Conservation (phyloP, 2,888 invertebrate genomes). For the Flexamia atlantica region DNA sequence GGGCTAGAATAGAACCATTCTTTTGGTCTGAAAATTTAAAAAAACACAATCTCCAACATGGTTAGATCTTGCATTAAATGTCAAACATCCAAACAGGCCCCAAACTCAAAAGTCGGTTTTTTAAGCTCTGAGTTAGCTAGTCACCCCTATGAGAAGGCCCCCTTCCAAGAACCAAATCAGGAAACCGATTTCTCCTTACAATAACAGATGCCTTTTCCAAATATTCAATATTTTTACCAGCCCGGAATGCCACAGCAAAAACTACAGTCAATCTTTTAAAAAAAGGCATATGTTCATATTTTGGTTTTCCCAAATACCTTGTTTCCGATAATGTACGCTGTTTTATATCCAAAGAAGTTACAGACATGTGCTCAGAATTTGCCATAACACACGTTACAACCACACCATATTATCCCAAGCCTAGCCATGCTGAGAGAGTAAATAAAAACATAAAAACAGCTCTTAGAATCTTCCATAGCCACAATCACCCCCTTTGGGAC, state of each 20-base stretch:
- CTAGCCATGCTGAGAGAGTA: constrained; percentile 27
- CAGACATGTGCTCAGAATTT: constrained; percentile 15
- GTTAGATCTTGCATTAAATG: constrained; percentile 3
- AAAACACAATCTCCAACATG: not conserved
- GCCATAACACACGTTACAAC: constrained; percentile 42
- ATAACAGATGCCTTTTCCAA: constrained; percentile 44
- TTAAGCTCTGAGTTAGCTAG: not conserved
- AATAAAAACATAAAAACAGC: constrained; percentile 48
- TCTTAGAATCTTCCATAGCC: constrained; percentile 42
- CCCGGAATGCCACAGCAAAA: not conserved
- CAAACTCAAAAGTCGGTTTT: not conserved
- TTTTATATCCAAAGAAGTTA: constrained; percentile 27
- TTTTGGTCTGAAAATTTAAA: constrained; percentile 22
- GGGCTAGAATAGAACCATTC: not conserved
- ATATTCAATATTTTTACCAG: constrained; percentile 33
- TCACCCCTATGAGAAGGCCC: constrained; percentile 10
- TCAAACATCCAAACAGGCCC: constrained; percentile 43
- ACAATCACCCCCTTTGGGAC: constrained; percentile 45
- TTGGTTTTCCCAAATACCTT: constrained; percentile 30
- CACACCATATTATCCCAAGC: constrained; percentile 51
- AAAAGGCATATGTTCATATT: constrained; percentile 24
- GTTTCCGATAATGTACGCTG: constrained; percentile 12
- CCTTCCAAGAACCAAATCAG: not conserved
- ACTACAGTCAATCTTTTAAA: not conserved
- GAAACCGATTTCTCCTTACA: constrained; percentile 35